Conservation (phyloP, 2,888 invertebrate genomes). For the Caenorhabditis parvicauda region DNA sequence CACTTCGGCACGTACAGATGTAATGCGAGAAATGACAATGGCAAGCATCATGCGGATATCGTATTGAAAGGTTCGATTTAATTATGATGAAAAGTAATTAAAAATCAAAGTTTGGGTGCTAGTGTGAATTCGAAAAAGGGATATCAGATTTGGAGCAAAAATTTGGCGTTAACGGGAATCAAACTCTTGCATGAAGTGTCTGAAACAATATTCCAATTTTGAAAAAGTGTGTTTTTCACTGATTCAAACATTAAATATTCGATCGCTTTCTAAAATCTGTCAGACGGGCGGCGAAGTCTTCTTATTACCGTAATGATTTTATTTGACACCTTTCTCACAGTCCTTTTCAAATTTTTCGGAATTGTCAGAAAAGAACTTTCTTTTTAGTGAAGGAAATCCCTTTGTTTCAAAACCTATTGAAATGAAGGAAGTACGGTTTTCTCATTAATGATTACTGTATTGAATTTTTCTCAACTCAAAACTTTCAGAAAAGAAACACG, state of each 20-base stretch:
- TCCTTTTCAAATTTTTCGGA: neutral
- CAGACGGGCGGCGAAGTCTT: too few species aligned
- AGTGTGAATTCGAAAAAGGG: neutral
- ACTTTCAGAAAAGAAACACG: constrained; percentile 21
- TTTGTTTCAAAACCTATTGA: neutral
- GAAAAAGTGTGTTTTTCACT: too few species aligned
- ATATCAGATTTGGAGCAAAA: neutral
- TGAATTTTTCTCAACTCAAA: neutral
- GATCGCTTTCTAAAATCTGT: too few species aligned
- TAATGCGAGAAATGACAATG: constrained; percentile 59
- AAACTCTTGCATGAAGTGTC: neutral
- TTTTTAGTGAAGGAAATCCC: neutral
- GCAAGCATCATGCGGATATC: constrained; percentile 53
- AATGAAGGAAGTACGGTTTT: too few species aligned
- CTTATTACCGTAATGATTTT: too few species aligned
- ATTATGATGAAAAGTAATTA: neutral
- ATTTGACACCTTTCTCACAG: too few species aligned
- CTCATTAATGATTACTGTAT: too few species aligned
- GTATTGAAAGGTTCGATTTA: constrained; percentile 37
- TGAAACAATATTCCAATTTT: neutral
- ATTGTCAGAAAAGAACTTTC: neutral
- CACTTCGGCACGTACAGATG: constrained; percentile 59
- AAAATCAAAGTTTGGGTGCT: neutral
- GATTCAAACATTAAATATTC: too few species aligned
- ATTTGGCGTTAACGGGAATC: neutral